Evolutionary conservation across 1,140 invertebrate species (phyloP), one percentile per base, ranked within the genome.

Genomic region (Magallana ariakensis): DNA sequence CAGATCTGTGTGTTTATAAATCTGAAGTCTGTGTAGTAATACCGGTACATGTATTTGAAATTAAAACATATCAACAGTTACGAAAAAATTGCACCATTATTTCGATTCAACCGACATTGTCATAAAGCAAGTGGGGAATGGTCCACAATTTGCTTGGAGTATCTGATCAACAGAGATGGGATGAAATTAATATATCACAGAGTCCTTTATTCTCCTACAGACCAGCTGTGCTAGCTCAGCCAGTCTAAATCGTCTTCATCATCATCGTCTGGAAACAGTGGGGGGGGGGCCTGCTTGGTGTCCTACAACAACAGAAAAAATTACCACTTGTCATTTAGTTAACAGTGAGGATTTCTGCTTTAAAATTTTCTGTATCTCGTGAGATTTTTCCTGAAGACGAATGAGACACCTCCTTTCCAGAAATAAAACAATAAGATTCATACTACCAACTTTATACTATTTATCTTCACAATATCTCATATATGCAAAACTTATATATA

Each of bases 181-280:
- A 55, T 9, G 53, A 56, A 33, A 83, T 55, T 19, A 83, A 83
- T 13, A 55, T 54, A 56, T 83, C 56, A 56, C 19, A 83, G 56
- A 56, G 9, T 10, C 13, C 33, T 75, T 75, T 83, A 22, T 83
- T 19, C 19, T 81, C 16, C 19, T 19, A 16, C 19, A 11, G 0
- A 16, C 19, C 19, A 26, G 8, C 8, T 22, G 11, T 58, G 87
- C 85, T 92, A 93, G 85, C 90, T 93, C 0, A 93, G 89, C 93
- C 93, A 93, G 88, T 93, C 92, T 16, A 93, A 88, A 83, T 94
- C 92, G 22, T 94, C 93, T 82, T 94, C 93, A 87, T 93, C 92
- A 84, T 93, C 93, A 89, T 93, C 93, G 26, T 92, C 93, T 90
- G 93, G 93, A 86, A 94, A 88, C n/a, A 93, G 92, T 3, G 93